Conservation (phyloP, 2,113 vertebrate species). For the Semnornis frantzii region DNA sequence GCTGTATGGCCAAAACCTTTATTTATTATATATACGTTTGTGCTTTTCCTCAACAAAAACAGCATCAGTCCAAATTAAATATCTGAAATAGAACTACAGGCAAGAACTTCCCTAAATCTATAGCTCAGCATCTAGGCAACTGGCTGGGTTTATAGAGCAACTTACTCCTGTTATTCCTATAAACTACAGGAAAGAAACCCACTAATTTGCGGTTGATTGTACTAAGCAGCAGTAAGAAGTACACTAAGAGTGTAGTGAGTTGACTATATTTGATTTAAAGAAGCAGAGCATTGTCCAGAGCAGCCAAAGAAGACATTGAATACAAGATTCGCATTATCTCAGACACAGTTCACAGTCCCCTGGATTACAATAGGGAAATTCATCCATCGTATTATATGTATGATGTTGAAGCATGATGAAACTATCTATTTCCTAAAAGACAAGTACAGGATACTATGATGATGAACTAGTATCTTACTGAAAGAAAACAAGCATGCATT, state of each 20-base stretch:
- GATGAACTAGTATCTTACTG: background rate
- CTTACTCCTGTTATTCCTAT: background rate
- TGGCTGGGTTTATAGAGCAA: background rate
- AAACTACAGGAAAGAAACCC: background rate
- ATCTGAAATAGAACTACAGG: background rate
- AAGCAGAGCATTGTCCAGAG: background rate
- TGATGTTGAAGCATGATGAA: background rate
- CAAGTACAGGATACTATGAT: background rate
- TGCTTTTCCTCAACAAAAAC: background rate
- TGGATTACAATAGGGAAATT: background rate
- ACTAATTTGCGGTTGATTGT: background rate
- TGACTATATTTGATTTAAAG: background rate
- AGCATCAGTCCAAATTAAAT: background rate
- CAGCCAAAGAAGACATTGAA: background rate
- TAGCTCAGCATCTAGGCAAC: background rate
- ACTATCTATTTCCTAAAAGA: background rate
- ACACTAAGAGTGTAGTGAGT: background rate
- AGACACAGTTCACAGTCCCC: background rate
- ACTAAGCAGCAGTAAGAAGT: background rate
- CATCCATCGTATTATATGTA: background rate
- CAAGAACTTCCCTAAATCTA: background rate
- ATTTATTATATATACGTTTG: background rate
- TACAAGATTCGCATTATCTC: background rate
- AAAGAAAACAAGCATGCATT: background rate
- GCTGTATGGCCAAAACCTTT: background rate